Evolutionary conservation across 2,113 vertebrate species (phyloP).

Genomic region (Isichthys henryi): DNA sequence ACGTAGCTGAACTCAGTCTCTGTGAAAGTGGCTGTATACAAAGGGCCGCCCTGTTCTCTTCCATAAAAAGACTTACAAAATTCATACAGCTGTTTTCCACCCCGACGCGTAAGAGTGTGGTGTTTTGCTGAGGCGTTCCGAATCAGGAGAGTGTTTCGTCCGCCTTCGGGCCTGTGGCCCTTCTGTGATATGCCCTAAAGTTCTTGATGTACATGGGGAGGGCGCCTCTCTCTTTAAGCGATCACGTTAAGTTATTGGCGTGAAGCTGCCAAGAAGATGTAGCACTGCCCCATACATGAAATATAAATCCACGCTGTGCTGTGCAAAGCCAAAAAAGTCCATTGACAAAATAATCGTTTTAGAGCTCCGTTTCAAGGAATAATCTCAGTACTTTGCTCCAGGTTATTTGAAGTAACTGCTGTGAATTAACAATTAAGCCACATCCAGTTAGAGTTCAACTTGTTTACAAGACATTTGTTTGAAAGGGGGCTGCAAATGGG

Average conservation of each 20-base stretch:
- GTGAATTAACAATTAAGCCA: conserved; percentile 72
- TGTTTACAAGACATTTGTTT: conserved; percentile 65
- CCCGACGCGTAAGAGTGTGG: neutral
- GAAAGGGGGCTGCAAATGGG: conserved; percentile 34
- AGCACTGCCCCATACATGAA: neutral
- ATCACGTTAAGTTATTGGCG: neutral
- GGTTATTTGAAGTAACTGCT: conserved; percentile 43
- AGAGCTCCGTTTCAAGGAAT: conserved; percentile 7
- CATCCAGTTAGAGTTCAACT: conserved; percentile 68
- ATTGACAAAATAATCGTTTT: neutral
- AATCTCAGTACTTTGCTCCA: conserved; percentile 35
- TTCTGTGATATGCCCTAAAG: neutral
- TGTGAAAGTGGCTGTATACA: conserved; percentile 13
- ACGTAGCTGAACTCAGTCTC: conserved; percentile 18
- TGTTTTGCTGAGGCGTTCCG: neutral
- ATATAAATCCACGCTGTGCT: neutral
- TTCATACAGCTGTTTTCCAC: neutral
- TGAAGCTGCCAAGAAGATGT: neutral
- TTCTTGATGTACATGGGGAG: neutral
- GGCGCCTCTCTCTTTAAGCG: neutral
- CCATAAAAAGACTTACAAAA: conserved; percentile 20
- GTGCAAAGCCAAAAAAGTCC: neutral
- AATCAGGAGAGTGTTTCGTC: neutral
- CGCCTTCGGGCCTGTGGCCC: neutral
- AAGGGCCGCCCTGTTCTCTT: conserved; percentile 34